Conservation (phyloP, 2,888 invertebrate genomes). For the Muschampia plurimacula region DNA sequence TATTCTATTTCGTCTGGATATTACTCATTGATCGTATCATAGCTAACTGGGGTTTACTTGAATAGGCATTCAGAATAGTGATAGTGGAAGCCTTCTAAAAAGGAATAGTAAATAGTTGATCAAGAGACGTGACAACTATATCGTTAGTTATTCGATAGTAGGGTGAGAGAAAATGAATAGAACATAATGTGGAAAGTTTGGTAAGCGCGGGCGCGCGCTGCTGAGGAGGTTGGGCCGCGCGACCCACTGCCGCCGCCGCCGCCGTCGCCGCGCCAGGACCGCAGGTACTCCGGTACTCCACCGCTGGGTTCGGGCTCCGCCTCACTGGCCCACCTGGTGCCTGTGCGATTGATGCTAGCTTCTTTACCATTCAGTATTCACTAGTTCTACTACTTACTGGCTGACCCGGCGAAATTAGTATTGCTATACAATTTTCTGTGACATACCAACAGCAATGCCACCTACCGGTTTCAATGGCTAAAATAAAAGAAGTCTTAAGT, state of each 20-base stretch:
- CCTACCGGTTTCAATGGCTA: too few species aligned
- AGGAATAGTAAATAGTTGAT: background rate
- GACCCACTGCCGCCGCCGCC: constrained; percentile 40
- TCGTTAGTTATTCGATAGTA: background rate
- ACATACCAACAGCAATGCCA: too few species aligned
- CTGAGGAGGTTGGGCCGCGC: background rate
- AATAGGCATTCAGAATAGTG: background rate
- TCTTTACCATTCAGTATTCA: too few species aligned
- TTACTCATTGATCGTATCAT: background rate
- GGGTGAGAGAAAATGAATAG: constrained; percentile 19
- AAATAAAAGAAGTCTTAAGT: too few species aligned
- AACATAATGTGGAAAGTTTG: constrained; percentile 36
- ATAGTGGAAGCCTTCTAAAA: background rate
- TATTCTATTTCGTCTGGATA: background rate
- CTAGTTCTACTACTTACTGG: too few species aligned
- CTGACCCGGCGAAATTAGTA: too few species aligned
- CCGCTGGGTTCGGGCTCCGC: too few species aligned
- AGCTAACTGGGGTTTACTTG: background rate
- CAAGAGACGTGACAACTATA: background rate
- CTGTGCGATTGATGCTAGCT: too few species aligned
- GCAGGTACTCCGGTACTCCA: too few species aligned
- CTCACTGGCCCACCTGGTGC: too few species aligned
- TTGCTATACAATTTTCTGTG: too few species aligned
- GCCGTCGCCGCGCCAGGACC: background rate
- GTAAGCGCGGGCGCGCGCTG: constrained; percentile 33